phyloP scores from a whole-genome alignment of 2,113 vertebrate genomes.

The Pogonocichla stellata region DNA sequence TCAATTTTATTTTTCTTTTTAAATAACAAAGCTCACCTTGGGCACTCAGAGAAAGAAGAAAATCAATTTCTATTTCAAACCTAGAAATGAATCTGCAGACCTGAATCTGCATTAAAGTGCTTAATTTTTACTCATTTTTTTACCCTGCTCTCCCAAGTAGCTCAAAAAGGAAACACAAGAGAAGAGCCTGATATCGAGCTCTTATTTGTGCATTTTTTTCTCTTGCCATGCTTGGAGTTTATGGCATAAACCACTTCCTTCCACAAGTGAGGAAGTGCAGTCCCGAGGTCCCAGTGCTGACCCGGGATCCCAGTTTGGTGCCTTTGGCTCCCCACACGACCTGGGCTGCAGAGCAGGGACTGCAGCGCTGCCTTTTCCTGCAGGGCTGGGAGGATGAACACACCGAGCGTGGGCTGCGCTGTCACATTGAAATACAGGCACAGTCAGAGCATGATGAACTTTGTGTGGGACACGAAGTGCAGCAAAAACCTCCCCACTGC shows the following conservation, averaged over 20 bases:
- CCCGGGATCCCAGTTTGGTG: background rate
- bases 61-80: background rate
- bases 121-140: background rate
- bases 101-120: background rate
- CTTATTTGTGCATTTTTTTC: background rate
- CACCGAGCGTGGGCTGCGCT: background rate
- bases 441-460: constrained; percentile 43
- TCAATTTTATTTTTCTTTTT: background rate
- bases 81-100: background rate
- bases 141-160: background rate
- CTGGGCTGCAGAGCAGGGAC: background rate
- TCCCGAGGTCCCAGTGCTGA: rapidly evolving
- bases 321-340: background rate
- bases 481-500: background rate
- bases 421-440: background rate
- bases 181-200: background rate
- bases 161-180: background rate
- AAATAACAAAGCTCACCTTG: background rate
- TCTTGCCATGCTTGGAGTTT: background rate
- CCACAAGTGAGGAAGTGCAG: background rate
- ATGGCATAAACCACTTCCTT: background rate
- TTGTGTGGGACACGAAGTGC: constrained; percentile 12
- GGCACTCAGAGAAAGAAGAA: background rate
- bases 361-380: background rate
- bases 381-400: background rate